Evolutionary conservation across 35 echinoderm and acorn worm genomes (phyloP), one percentile per base, ranked within the genome.

Genomic region (Ophiothrix spiculata): DNA sequence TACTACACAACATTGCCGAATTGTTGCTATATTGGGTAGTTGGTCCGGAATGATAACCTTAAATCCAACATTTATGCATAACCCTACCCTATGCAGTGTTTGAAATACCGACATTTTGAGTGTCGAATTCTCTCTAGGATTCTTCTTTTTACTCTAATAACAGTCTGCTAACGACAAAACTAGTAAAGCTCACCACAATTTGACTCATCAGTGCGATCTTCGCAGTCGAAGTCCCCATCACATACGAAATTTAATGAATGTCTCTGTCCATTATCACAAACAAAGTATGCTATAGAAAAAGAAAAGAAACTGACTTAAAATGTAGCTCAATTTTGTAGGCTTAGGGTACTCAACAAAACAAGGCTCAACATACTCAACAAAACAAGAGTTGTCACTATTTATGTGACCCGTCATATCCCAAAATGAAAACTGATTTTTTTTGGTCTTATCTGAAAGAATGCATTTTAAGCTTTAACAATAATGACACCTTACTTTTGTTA

Each of bases 221-320:
- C 12, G 54, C 81, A 84, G 35, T 84, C 81, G n/a, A 84, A 64
- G 19, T 84, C 81, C 15, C 81, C 32, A 36, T 84, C 81, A 35
- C 81, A 84, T 33, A 84, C 54, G 32, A 64, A 36, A 32, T 82
- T n/a, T 12, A 13, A 32, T 21, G 80, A 46, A 46, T 46, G 34
- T 29, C 49, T 17, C 0, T 21, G 33, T 54, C 81, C 81, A 69
- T 84, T 60, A 28, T 60, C 81, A 37, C 81, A 84, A 29, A 33
- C 31, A 84, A 84, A 84, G 33, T 84, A 84, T 33, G 46, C 81
- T 84, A 54, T 6, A 56, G 21, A 54, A 54, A 8, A 21, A 54
- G 21, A 11, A 54, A 54, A 8, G 45, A 54, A 54, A 54, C 8
- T 54, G 60, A 28, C 29, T 15, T 25, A 4, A 69, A 69, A 69